These are phyloP conservation scores for Pseudopipra pipra DNA, from an alignment of 2,113 vertebrate genomes.

Conservation along the genomic window DNA sequence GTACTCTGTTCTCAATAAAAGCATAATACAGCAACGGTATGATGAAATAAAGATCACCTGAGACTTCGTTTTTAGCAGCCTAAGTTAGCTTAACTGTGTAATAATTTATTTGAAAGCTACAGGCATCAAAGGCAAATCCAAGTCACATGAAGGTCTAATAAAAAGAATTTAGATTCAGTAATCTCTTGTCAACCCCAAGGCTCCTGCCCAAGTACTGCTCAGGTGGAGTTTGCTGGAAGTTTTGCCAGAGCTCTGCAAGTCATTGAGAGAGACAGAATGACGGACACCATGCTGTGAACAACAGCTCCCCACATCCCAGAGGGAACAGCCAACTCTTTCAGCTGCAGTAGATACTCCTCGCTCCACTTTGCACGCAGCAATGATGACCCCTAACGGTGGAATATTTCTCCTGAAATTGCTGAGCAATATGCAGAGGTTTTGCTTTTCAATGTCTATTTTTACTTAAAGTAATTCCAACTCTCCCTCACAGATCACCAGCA, in stretches of 20 bases:
- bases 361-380: background rate
- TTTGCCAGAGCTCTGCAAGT: background rate
- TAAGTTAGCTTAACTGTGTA: background rate
- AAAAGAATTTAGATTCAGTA: background rate
- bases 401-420: background rate
- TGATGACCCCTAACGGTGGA: conserved; percentile 52
- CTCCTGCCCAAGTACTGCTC: background rate
- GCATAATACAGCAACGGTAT: background rate
- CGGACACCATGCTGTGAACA: background rate
- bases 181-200: background rate
- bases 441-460: background rate
- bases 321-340: background rate
- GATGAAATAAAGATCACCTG: background rate
- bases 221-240: background rate
- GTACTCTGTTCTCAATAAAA: conserved; percentile 32
- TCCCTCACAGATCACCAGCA: background rate
- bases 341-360: background rate
- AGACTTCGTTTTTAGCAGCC: background rate
- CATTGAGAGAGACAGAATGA: background rate
- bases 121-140: background rate
- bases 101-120: background rate
- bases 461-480: background rate
- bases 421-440: background rate
- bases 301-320: background rate
- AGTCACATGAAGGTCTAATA: background rate